These are phyloP conservation scores for Neomorphus geoffroyi DNA, from an alignment of 2,797 vertebrate genomes.

Conservation along the genomic window DNA sequence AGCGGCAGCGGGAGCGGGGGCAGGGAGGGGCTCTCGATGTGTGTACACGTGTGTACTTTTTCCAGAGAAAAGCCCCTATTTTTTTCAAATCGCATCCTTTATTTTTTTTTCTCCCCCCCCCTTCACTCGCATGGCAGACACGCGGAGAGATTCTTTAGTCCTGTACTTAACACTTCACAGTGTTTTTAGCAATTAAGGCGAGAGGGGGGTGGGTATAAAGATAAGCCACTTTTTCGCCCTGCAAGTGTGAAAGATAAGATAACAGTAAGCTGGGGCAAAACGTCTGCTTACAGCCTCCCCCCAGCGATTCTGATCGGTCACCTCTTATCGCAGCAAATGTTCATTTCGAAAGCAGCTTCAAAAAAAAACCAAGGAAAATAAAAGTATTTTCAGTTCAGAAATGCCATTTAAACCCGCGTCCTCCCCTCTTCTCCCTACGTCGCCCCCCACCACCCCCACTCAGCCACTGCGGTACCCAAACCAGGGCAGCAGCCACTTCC, in stretches of 20 bases:
- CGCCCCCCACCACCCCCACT: background rate
- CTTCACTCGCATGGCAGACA: slow-evolving; percentile 46
- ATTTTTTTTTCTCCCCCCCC: background rate
- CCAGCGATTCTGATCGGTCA: slow-evolving; percentile 78
- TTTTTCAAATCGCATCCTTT: slow-evolving; percentile 15
- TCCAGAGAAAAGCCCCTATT: slow-evolving; percentile 33
- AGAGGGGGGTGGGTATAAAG: slow-evolving; percentile 78
- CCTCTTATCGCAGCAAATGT: slow-evolving; percentile 75
- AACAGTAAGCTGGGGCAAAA: slow-evolving; percentile 78
- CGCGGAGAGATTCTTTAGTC: slow-evolving; percentile 67
- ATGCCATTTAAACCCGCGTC: slow-evolving; percentile 63
- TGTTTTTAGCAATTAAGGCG: slow-evolving; percentile 80
- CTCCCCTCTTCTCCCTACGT: background rate
- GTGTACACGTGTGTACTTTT: slow-evolving; percentile 3
- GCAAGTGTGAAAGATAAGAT: slow-evolving; percentile 83
- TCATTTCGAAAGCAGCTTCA: slow-evolving; percentile 73
- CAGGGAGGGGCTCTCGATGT: background rate
- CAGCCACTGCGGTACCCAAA: background rate
- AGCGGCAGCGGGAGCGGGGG: background rate
- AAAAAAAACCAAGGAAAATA: slow-evolving; percentile 36
- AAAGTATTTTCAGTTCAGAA: slow-evolving; percentile 67
- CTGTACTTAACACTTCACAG: slow-evolving; percentile 70
- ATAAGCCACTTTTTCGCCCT: slow-evolving; percentile 78
- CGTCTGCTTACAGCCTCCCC: slow-evolving; percentile 68
- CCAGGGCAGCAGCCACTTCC: slow-evolving; percentile 21